Conservation (phyloP, 30 jellyfish, hydroid and myxozoan species). For the Sanderia malayensis region DNA sequence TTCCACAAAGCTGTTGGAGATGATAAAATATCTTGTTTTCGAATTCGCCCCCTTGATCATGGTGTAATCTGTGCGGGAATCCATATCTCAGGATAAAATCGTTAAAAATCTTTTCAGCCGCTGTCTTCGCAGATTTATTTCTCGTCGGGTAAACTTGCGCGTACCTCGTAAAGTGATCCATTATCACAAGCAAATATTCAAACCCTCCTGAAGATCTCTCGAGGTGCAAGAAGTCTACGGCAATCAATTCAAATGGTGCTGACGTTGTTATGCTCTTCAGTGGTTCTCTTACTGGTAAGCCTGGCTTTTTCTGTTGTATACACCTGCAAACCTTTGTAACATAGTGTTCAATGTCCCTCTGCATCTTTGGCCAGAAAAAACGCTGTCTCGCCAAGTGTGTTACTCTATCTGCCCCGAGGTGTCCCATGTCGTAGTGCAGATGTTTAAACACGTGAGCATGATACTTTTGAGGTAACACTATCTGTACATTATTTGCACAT, state of each 20-base stretch:
- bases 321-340: constrained; percentile 12
- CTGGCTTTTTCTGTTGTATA: constrained; percentile 7
- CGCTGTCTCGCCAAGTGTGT: constrained; percentile 11
- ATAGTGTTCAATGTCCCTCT: no score
- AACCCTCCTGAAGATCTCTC: constrained; percentile 19
- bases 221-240: constrained; percentile 34
- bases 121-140: constrained; percentile 43
- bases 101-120: constrained; percentile 23
- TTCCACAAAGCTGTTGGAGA: no score
- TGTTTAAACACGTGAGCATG: no score
- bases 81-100: constrained; percentile 38
- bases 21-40: constrained; percentile 24
- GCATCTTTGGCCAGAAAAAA: constrained; percentile 26
- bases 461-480: no score
- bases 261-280: constrained; percentile 6
- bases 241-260: constrained; percentile 20
- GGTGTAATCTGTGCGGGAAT: constrained; percentile 27
- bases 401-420: constrained; percentile 14
- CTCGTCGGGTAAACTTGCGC: constrained; percentile 55
- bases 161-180: no score
- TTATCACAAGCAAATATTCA: no score
- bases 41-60: constrained; percentile 58
- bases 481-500: no score
- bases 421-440: no score
- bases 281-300: background rate